These are phyloP conservation scores for Pluvialis apricaria DNA, from an alignment of 2,113 vertebrate species.

Conservation along the genomic window DNA sequence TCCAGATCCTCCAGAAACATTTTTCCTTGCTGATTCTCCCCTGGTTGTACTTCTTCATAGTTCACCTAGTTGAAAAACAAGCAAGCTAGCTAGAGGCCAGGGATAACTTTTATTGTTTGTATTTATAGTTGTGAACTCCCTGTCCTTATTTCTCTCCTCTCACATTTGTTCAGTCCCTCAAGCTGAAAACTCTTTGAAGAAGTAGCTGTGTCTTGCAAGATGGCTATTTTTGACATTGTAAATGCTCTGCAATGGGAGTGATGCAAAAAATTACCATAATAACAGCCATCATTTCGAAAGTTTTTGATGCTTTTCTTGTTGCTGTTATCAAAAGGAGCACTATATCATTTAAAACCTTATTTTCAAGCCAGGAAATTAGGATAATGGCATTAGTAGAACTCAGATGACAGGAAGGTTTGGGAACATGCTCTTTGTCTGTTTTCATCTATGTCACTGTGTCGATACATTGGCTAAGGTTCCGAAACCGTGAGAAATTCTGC, in stretches of 20 bases:
- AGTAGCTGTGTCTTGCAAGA: not conserved
- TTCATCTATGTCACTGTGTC: not conserved
- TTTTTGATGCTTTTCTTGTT: not conserved
- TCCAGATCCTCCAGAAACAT: not conserved
- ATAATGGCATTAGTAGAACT: not conserved
- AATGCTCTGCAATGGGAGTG: not conserved
- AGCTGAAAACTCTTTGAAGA: conserved; percentile 2
- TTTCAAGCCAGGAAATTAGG: not conserved
- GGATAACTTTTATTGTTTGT: not conserved
- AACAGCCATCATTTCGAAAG: not conserved
- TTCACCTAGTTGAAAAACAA: not conserved
- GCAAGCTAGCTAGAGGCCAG: not conserved
- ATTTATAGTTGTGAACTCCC: not conserved
- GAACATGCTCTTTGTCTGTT: not conserved
- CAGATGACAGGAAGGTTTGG: not conserved
- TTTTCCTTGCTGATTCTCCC: not conserved
- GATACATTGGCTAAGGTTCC: not conserved
- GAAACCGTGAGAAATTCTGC: not conserved
- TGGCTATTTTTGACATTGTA: not conserved
- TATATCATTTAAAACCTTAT: not conserved
- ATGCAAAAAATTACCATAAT: not conserved
- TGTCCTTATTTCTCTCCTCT: not conserved
- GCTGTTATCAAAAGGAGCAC: not conserved
- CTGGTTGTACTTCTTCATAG: not conserved
- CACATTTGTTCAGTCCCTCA: not conserved